Percentiles rank a stretch among this genome's conserved stretches.
Evolutionary conservation across 2,113 vertebrate genomes (phyloP).

Genomic region (Menura novaehollandiae): DNA sequence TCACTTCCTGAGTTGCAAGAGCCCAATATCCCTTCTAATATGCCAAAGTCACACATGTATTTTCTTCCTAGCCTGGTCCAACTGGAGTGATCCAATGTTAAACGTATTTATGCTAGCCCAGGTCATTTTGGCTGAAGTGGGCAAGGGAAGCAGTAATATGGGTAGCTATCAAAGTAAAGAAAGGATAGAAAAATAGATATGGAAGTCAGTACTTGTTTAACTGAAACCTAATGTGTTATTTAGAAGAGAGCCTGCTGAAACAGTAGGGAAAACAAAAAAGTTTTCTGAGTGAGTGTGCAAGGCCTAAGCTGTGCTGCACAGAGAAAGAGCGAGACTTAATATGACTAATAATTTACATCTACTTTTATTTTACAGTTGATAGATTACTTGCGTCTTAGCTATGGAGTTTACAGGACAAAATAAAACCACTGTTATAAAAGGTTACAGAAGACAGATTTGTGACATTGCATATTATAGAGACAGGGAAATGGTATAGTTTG

Average conservation of each 20-base stretch:
- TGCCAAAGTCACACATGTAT: accelerated
- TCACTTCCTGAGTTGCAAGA: neutral
- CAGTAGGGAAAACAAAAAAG: neutral
- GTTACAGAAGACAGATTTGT: neutral
- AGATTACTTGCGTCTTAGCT: neutral
- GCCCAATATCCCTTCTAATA: neutral
- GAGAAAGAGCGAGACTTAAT: neutral
- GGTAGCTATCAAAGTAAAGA: neutral
- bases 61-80: neutral
- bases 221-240: neutral
- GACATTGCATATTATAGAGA: neutral
- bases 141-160: neutral
- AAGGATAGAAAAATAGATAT: neutral
- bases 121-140: neutral
- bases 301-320: neutral
- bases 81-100: neutral
- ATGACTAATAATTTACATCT: neutral
- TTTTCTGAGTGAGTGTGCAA: neutral
- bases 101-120: neutral
- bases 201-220: neutral
- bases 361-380: neutral
- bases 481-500: neutral
- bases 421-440: neutral
- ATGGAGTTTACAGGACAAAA: neutral
- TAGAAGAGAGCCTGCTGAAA: neutral